phyloP scores from a whole-genome alignment of 2,797 vertebrate genomes.

The Denticeps clupeoides region DNA sequence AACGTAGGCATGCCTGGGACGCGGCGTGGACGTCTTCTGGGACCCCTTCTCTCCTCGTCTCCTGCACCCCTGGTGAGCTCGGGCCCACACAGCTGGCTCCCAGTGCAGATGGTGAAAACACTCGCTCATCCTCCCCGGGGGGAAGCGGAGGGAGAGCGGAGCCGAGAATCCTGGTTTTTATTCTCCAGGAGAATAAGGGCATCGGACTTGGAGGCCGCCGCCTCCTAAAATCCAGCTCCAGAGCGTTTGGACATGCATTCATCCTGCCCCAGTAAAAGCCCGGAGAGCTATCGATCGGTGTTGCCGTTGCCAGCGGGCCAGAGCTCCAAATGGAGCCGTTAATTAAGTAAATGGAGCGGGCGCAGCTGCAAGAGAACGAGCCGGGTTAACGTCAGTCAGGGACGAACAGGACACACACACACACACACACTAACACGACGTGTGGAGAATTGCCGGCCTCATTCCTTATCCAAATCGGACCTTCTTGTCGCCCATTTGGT shows the following conservation, averaged over 20 bases:
- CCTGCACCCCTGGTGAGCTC: slow-evolving; percentile 22
- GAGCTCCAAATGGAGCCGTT: slow-evolving; percentile 71
- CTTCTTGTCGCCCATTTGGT: slow-evolving; percentile 21
- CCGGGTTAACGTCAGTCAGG: slow-evolving; percentile 43
- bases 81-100: slow-evolving; percentile 31
- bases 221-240: no score
- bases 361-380: slow-evolving; percentile 45
- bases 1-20: neutral
- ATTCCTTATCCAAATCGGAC: slow-evolving; percentile 18
- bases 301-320: slow-evolving; percentile 55
- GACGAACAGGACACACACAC: slow-evolving; percentile 15
- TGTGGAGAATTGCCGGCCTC: slow-evolving; percentile 12
- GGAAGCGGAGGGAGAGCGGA: neutral
- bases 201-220: no score
- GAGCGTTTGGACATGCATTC: slow-evolving; percentile 41
- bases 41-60: neutral
- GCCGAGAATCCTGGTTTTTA: no score
- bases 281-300: slow-evolving; percentile 68
- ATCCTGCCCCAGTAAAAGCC: slow-evolving; percentile 41
- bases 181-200: no score
- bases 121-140: neutral
- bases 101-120: slow-evolving; percentile 30
- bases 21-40: neutral
- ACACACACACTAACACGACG: neutral
- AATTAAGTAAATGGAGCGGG: slow-evolving; percentile 77